Base-by-base conservation (phyloP, 2,113 vertebrate species). In the Zosterops japonicus region DNA sequence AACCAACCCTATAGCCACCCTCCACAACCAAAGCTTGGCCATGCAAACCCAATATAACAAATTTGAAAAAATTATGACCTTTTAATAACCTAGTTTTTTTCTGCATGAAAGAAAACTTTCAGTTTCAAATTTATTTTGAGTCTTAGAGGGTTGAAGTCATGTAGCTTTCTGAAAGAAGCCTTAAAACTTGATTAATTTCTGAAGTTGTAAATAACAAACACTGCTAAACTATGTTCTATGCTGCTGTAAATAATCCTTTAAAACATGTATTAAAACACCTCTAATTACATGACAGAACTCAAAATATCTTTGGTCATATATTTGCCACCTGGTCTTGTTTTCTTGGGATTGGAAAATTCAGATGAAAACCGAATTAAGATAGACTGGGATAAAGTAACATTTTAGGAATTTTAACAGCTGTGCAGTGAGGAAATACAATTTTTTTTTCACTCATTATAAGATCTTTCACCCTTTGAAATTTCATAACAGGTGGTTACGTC, bases 301-400 rank as follows among this genome's bases (percentile, higher is more conserved):
- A 77, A 95, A 79, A 46, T 49, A 14, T 88, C 72, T 85, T 95
- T 81, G 25, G n/a, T 67, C 60, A 95, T 53, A 52, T 57, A 87
- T 95, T 74, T 75, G 87, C 83, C 91, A 97, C 84, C 96, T 96
- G 94, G 87, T 61, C 84, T 96, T 68, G 50, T 93, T 88, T 90
- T 41, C 82, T 75, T 50, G 25, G 53, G 93, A 95, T 31, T 94
- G 63, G 70, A 94, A 93, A 94, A 90, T 91, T 96, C 93, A 92
- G 61, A 90, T 93, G 87, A 92, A 91, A 95, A 96, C 33, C 79
- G 39, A 25, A 81, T 97, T 94, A 93, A 71, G 71, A 94, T 49
- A 94, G 84, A 74, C 56, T 44, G 36, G 56, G 14, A 18, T 57
- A 82, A 81, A 93, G 41, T 57, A 91, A 96, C 50, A 42, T 88